Base-by-base conservation (phyloP, 64 coral and sea anemone species). In the Cladopsammia gracilis region DNA sequence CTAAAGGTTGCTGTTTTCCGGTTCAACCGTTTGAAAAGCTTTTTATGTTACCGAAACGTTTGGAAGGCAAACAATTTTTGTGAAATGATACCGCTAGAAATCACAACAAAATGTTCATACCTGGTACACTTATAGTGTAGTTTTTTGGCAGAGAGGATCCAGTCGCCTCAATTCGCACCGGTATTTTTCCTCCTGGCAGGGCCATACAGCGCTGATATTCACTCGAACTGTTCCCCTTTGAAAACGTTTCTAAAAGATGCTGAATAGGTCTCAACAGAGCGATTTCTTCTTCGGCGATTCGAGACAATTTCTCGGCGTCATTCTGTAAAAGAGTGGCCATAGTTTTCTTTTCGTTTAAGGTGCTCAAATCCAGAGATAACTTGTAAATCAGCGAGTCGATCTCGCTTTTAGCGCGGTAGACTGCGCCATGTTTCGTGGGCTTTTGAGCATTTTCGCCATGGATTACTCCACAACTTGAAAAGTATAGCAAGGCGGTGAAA, bases 381-480 rank as follows among this genome's bases (percentile, higher is more conserved):
- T 82, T 82, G 78, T 60, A 82, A 46, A 82, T 58, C 4, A 82
- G 52, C 60, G 78, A 82, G 60, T 82, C 78, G 78, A 82, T 82
- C 53, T 82, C 51, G n/a, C 78, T 82, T 64, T 52, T 82, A 19
- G 78, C 78, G 23, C 78, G 78, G 60, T 82, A 20, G 20, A 82
- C 25, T 48, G 61, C 78, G 10, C 2, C 48, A 42, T 82, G 78
- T 82, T 64, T 82, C 9, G 78, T 59, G 22, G 19, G 20, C 14
- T 82, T 82, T 75, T 34, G 34, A 34, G 44, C 1, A 12, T 7
- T 12, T 64, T 64, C 4, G 13, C 13, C 12, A 18, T 19, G 10
- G 12, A 19, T 64, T 5, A 64, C 1, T 19, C 61, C 61, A 64
- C 18, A 2, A 20, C 12, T 18, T 19, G 61, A 64, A 19, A 19